A percentile compares a stretch with the other conserved stretches of the same genome.
phyloP scores from a whole-genome alignment of 2,888 invertebrate genomes.

The Poecilus cupreus region DNA sequence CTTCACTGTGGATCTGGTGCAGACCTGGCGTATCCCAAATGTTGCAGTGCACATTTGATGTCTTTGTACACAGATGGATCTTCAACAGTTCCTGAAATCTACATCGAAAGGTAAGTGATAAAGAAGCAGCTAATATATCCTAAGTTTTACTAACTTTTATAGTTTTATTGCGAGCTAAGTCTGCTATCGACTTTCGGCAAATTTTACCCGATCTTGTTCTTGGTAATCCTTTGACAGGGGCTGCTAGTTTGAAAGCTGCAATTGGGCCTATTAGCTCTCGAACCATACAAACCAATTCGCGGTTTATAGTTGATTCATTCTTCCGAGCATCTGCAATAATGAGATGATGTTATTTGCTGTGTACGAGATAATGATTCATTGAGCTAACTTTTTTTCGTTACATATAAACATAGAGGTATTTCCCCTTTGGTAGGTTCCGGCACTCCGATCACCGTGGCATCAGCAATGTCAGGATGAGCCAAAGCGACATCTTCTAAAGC shows the following conservation, averaged over 20 bases:
- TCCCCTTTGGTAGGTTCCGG: conserved; percentile 93
- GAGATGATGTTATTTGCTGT: too few species aligned
- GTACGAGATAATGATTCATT: too few species aligned
- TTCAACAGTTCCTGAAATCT: conserved; percentile 90
- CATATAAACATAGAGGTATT: conserved; percentile 90
- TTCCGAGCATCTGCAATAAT: conserved; percentile 72
- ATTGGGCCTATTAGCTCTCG: conserved; percentile 87
- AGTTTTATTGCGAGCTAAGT: conserved; percentile 86
- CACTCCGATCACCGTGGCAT: conserved; percentile 92
- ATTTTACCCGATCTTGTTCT: conserved; percentile 91
- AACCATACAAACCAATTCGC: conserved; percentile 77
- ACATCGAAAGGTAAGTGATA: conserved; percentile 64
- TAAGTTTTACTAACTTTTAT: conserved; percentile 76
- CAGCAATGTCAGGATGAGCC: conserved; percentile 89
- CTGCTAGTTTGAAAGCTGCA: conserved; percentile 88
- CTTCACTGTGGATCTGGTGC: conserved; percentile 79
- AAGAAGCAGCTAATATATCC: background rate
- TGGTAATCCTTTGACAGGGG: conserved; percentile 87
- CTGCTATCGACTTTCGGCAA: conserved; percentile 87
- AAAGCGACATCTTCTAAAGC: conserved; percentile 93
- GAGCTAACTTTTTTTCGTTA: conserved; percentile 79
- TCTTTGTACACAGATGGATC: conserved; percentile 88
- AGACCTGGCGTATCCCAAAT: conserved; percentile 83
- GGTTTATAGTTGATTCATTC: conserved; percentile 74
- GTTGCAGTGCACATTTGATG: conserved; percentile 85